These are phyloP conservation scores for Sweltsa coloradensis DNA, from an alignment of 1,140 invertebrate genomes.

Conservation along the genomic window DNA sequence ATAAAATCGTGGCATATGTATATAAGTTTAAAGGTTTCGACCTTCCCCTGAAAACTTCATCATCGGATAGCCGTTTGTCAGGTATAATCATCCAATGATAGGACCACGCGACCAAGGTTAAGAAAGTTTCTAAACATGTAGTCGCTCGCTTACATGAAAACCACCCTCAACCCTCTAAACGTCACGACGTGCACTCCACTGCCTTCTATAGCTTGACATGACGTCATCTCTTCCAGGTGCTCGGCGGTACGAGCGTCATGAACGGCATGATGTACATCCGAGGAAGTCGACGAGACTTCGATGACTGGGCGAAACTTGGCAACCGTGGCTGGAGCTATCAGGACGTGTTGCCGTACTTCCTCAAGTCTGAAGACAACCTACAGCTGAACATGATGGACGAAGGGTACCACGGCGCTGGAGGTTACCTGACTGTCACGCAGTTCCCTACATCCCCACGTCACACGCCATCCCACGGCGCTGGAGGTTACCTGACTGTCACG, in stretches of 20 bases:
- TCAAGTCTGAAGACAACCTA: conserved; percentile 74
- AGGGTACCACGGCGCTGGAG: conserved; percentile 64
- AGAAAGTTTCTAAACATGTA: no score
- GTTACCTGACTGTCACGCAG: conserved; percentile 63
- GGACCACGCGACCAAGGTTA: no score
- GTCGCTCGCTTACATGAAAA: no score
- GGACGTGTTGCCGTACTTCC: conserved; percentile 77
- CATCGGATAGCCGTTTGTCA: no score
- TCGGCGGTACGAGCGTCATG: conserved; percentile 86
- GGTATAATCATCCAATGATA: no score
- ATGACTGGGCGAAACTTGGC: conserved; percentile 76
- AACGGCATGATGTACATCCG: conserved; percentile 97
- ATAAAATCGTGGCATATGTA: no score
- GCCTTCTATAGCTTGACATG: no score
- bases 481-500: conserved; percentile 63
- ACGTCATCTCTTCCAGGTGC: conserved; percentile 44
- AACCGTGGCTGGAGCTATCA: conserved; percentile 84
- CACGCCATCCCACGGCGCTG: conserved; percentile 61
- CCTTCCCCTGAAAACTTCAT: no score
- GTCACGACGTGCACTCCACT: no score
- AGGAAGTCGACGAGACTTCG: conserved; percentile 81
- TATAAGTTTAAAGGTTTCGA: no score
- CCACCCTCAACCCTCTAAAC: no score
- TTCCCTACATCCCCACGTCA: conserved; percentile 77
- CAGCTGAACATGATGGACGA: conserved; percentile 55